Evolutionary conservation across 2,888 invertebrate genomes (phyloP), one percentile per base, ranked within the genome.

Genomic region (Cryptus viduatorius): DNA sequence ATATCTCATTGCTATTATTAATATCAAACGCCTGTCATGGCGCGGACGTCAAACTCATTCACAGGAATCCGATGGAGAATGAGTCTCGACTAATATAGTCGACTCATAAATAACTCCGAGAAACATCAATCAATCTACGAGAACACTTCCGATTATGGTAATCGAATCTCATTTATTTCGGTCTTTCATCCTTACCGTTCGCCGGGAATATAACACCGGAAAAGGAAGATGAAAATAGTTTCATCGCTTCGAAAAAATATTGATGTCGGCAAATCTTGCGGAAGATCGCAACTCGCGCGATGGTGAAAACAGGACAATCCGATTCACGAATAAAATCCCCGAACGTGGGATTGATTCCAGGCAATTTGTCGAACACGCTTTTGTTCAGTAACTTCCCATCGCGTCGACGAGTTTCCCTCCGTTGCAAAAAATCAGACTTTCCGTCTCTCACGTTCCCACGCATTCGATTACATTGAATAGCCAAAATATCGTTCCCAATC

Each of bases 1-100:
- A 59, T 46, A 61, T 31, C 29, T 61, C 31, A 44, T 44, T 12
- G 56, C 72, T 59, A 59, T 72, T 59, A 72, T 72, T 72, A 59
- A 56, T 72, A 42, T 37, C 53, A n/a, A 71, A 71, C 53, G 69
- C 16, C 69, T 37, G 50, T 50, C 53, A 50, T 31, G 53, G 37
- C 31, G 19, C 19, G n/a, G 24, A 59, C 24, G n/a, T 24, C 10
- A 44, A 46, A 14, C 59, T 44, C 72, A 42, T 59, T 14, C 59
- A 72, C 59, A 4, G 29, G 59, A 14, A 44, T 8, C 37, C 24
- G 59, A 61, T 46, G 29, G n/a, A 42, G 59, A 29, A 29, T 29
- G 24, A 14, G 4, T 61, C 19, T 24, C n/a, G 24, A 48, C 48
- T 3, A 3, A 14, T 48, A 19, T 1, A 16, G 16, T 1, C 16